Evolutionary conservation across 2,888 invertebrate species (phyloP).

Genomic region (Fragum sueziense): DNA sequence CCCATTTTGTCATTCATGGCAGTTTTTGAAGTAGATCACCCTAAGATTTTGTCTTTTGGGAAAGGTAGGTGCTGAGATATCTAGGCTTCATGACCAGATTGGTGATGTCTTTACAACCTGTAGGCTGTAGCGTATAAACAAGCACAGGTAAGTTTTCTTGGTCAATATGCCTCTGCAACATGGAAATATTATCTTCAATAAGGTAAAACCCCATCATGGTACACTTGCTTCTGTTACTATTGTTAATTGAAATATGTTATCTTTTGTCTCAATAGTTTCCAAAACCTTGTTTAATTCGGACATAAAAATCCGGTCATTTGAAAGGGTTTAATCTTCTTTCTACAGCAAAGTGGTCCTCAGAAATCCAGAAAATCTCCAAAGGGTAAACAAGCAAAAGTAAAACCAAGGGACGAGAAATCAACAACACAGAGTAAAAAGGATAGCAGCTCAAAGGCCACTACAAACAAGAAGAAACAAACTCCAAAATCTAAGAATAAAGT

Average conservation of each 20-base stretch:
- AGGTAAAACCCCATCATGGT: no score
- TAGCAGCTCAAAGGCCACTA: constrained; percentile 68
- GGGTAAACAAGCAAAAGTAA: neutral
- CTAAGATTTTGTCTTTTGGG: no score
- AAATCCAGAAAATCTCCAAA: constrained; percentile 3
- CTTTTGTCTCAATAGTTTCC: no score
- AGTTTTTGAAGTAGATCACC: no score
- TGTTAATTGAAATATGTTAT: no score
- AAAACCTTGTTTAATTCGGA: no score
- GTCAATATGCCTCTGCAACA: no score
- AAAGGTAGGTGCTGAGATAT: constrained; percentile 89
- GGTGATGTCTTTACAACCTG: constrained; percentile 90
- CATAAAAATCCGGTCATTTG: no score
- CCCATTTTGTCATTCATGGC: no score
- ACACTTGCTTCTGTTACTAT: no score
- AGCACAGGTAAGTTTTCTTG: constrained; percentile 3
- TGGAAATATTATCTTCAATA: no score
- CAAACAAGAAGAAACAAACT: neutral
- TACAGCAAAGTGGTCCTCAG: constrained; percentile 26
- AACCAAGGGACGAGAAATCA: constrained; percentile 17
- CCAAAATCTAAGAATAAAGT: neutral
- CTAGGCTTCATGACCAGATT: constrained; percentile 92
- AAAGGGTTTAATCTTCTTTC: no score
- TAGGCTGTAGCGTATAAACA: constrained; percentile 90
- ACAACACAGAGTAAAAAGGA: constrained; percentile 61